These are phyloP conservation scores for Drosophila nigromelanica DNA, from an alignment of 1,140 invertebrate species.

Conservation along the genomic window DNA sequence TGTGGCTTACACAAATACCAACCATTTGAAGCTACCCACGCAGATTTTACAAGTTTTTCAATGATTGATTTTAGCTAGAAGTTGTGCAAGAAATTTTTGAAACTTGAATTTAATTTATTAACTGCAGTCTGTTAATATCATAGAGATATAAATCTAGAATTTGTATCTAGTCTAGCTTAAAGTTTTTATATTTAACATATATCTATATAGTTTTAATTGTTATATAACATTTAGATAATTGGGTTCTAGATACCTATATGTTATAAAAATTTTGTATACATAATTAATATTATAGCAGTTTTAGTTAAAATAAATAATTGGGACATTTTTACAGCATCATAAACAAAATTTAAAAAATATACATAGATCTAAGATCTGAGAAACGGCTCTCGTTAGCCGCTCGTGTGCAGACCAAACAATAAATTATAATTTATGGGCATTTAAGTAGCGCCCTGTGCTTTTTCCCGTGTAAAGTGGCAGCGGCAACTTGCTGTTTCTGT, in stretches of 20 bases:
- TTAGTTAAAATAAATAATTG: constrained; percentile 6
- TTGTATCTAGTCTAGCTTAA: no score
- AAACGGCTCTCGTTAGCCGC: constrained; percentile 20
- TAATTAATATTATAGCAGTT: background rate
- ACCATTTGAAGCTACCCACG: background rate
- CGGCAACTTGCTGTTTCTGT: constrained; percentile 29
- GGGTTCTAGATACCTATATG: no score
- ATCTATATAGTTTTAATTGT: no score
- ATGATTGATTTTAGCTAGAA: background rate
- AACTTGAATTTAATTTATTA: background rate
- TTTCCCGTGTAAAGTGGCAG: constrained; percentile 49
- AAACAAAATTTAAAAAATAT: background rate
- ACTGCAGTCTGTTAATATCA: no score
- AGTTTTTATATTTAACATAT: no score
- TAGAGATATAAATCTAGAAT: no score
- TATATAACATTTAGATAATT: background rate
- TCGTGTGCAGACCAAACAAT: constrained; percentile 44
- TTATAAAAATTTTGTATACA: no score
- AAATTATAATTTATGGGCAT: constrained; percentile 81
- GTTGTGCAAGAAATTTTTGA: background rate
- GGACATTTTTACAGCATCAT: background rate
- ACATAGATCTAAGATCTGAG: constrained; percentile 6
- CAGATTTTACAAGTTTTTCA: background rate
- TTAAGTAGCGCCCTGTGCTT: constrained; percentile 67
- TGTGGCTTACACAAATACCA: no score